Evolutionary conservation across 1,140 invertebrate species (phyloP), one percentile per base, ranked within the genome.

Genomic region (Drosophila kanapiae): DNA sequence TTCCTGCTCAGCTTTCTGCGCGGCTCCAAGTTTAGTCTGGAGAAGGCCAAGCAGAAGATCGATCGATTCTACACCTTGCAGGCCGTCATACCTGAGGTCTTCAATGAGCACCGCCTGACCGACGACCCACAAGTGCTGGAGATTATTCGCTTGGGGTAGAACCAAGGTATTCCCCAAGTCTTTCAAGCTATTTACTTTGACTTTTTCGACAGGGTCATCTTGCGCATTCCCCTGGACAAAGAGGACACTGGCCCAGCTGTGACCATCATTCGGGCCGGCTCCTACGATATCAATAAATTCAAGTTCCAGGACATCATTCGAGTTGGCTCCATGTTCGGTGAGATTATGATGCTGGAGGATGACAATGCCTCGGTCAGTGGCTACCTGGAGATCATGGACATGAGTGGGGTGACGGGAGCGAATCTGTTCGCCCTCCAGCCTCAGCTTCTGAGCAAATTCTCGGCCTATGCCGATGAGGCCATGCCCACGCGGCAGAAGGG

Each of bases 11-110:
- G 93, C 42, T 95, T 96, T 84, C 86, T 96, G 42, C 93, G 95
- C 4, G 95, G 95, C 29, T 95, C 94, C 61, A 96, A 96, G 91
- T 96, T 95, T 84, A 96, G 95, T 75, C 85, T 96, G 74, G 95
- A 96, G 83, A 93, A 93, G 57, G 94, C 95, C 27, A 96, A 96
- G 87, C 92, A 94, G 72, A 96, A 95, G 78, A 77, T 96, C 5
- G 95, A 96, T 82, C 93, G 94, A 86, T 95, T 94, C 90, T 95
- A 95, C 76, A 95, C 95, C 3, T 85, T 96, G 47, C 93, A 94
- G 78, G 92, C 93, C 0, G 86, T 94, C 11, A 93, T 95, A 9
- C 95, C 95, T 0, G 95, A 96, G 69, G 88, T 94, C 27, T 93
- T 93, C 48, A 87, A 88, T 8, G 78, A 93, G 5, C 92, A 80